Evolutionary conservation across 1,140 invertebrate genomes (phyloP).

Genomic region (Bombus impatiens): DNA sequence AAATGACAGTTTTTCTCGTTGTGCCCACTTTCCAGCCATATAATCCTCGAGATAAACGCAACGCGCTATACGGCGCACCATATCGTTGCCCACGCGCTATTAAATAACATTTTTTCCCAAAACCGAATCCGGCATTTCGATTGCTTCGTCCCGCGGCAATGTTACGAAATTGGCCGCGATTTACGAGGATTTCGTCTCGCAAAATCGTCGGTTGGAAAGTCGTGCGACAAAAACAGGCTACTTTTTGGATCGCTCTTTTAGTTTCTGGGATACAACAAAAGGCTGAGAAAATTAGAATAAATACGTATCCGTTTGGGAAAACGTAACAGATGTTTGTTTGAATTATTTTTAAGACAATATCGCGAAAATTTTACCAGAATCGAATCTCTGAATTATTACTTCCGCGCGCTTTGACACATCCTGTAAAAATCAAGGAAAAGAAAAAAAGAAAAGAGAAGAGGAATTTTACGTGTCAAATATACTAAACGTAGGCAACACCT

Average conservation of each 20-base stretch:
- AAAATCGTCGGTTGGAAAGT: no score
- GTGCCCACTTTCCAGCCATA: slow-evolving; percentile 51
- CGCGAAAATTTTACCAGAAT: no score
- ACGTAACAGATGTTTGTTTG: no score
- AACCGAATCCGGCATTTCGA: slow-evolving; percentile 11
- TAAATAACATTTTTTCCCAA: slow-evolving; percentile 33
- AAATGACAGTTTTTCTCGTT: slow-evolving; percentile 42
- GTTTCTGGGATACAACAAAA: no score
- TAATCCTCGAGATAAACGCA: slow-evolving; percentile 46
- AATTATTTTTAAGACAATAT: no score
- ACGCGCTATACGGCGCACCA: background rate
- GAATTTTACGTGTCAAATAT: background rate
- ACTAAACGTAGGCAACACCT: background rate
- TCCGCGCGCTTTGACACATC: background rate
- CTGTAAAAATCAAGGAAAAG: background rate
- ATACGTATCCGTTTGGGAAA: no score
- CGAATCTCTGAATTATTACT: background rate
- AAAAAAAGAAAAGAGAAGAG: background rate
- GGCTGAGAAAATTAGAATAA: no score
- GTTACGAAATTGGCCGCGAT: background rate
- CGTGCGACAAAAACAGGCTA: no score
- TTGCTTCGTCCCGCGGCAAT: background rate
- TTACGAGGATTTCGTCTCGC: no score
- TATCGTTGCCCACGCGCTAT: slow-evolving; percentile 41
- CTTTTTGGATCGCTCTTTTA: no score